Percentiles rank a stretch among this genome's conserved stretches.
Conservation (phyloP, 2,888 invertebrate genomes). For the Drosophila setosimentum region DNA sequence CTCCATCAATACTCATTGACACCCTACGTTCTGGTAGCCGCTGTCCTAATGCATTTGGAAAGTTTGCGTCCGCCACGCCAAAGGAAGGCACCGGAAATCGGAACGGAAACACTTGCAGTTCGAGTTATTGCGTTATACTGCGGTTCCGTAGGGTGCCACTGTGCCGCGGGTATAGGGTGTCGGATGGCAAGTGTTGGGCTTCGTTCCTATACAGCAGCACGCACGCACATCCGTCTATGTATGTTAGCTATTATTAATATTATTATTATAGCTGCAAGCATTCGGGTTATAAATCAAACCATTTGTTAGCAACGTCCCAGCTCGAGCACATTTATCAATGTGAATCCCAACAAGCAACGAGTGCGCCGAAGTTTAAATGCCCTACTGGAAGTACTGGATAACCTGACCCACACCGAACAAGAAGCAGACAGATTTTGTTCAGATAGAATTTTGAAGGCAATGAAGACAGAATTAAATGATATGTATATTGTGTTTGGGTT, state of each 20-base stretch:
- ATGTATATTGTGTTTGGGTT: background rate
- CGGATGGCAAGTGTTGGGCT: background rate
- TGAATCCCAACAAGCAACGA: background rate
- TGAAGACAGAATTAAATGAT: background rate
- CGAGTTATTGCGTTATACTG: constrained; percentile 67
- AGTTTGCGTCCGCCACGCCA: constrained; percentile 62
- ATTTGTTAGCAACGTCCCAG: constrained; percentile 46
- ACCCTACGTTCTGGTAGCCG: constrained; percentile 26
- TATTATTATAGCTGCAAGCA: constrained; percentile 50
- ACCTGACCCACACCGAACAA: background rate
- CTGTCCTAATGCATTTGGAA: constrained; percentile 74
- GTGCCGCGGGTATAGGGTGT: constrained; percentile 11
- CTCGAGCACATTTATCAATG: constrained; percentile 27
- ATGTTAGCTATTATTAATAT: constrained; percentile 47
- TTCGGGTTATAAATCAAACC: constrained; percentile 67
- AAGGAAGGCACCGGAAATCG: constrained; percentile 71
- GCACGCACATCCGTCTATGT: constrained; percentile 52
- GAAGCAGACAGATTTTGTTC: background rate
- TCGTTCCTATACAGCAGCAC: background rate
- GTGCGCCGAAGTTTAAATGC: background rate
- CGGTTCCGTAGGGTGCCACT: constrained; percentile 51
- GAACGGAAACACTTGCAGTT: constrained; percentile 76
- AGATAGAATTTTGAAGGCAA: background rate
- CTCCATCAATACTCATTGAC: background rate
- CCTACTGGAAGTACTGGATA: background rate